Conservation (phyloP, 2,797 vertebrate genomes). For the Pseudochirops cupreus region DNA sequence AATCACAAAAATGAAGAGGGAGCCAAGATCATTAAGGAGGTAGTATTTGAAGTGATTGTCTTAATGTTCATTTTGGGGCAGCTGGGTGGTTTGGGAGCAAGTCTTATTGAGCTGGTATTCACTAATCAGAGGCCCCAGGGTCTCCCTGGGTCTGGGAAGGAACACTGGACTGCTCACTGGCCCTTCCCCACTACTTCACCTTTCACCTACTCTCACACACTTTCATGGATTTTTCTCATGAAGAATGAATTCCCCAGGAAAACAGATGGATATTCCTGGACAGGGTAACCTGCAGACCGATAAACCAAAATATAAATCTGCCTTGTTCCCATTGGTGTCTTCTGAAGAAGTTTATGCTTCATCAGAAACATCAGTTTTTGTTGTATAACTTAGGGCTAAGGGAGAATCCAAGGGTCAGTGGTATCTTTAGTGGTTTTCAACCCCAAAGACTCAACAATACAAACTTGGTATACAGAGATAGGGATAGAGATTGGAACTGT, state of each 20-base stretch:
- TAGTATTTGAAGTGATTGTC: not conserved
- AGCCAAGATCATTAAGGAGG: not conserved
- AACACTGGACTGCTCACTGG: not conserved
- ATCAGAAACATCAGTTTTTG: not conserved
- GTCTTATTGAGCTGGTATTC: not conserved
- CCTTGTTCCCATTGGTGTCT: not conserved
- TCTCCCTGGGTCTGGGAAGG: not conserved
- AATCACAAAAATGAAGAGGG: not conserved
- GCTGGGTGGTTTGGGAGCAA: not conserved
- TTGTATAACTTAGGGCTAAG: not conserved
- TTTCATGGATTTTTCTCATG: not conserved
- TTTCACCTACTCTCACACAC: not conserved
- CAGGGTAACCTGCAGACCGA: not conserved
- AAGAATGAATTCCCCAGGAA: not conserved
- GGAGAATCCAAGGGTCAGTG: not conserved
- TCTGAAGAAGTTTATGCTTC: not conserved
- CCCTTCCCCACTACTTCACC: not conserved
- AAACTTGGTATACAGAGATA: not conserved
- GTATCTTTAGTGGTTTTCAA: not conserved
- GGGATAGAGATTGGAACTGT: not conserved
- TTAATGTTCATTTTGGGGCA: not conserved
- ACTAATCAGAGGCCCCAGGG: not conserved
- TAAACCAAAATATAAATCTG: not conserved
- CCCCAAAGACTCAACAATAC: not conserved
- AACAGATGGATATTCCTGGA: not conserved